phyloP scores from a whole-genome alignment of 1,140 invertebrate genomes.

The Papilio aristodemus region DNA sequence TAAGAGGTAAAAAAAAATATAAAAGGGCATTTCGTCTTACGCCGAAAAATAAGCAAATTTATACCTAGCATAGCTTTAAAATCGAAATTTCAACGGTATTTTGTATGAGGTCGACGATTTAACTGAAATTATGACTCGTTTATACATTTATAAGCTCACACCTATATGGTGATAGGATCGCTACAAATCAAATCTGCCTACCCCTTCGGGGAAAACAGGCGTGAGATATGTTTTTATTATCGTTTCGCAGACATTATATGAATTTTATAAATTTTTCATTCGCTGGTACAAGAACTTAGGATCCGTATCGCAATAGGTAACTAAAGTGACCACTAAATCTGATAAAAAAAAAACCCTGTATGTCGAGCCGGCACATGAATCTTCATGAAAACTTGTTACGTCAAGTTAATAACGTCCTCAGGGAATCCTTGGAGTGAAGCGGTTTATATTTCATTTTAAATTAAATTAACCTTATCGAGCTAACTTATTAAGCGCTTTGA shows the following conservation, averaged over 20 bases:
- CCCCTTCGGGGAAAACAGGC: too few relatives aligned
- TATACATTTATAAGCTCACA: background rate
- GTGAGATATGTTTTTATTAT: too few relatives aligned
- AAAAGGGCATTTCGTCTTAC: constrained; percentile 42
- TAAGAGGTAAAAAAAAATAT: constrained; percentile 49
- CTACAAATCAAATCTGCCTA: too few relatives aligned
- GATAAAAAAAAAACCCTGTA: background rate
- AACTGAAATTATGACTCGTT: background rate
- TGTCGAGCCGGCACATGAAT: background rate
- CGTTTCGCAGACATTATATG: too few relatives aligned
- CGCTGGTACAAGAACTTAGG: too few relatives aligned
- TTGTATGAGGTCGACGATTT: constrained; percentile 16
- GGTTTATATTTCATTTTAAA: constrained; percentile 19
- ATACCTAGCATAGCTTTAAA: constrained; percentile 44
- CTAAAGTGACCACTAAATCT: background rate
- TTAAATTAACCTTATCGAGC: constrained; percentile 33
- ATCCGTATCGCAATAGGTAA: background rate
- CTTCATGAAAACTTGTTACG: background rate
- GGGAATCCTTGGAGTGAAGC: background rate
- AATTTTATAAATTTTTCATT: too few relatives aligned
- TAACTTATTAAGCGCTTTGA: constrained; percentile 30
- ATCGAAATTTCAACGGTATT: constrained; percentile 15
- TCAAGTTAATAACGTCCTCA: background rate
- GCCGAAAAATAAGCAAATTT: constrained; percentile 50
- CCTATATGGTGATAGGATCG: too few relatives aligned